Conservation (phyloP, 2,888 invertebrate species). For the Phytoseiulus persimilis region DNA sequence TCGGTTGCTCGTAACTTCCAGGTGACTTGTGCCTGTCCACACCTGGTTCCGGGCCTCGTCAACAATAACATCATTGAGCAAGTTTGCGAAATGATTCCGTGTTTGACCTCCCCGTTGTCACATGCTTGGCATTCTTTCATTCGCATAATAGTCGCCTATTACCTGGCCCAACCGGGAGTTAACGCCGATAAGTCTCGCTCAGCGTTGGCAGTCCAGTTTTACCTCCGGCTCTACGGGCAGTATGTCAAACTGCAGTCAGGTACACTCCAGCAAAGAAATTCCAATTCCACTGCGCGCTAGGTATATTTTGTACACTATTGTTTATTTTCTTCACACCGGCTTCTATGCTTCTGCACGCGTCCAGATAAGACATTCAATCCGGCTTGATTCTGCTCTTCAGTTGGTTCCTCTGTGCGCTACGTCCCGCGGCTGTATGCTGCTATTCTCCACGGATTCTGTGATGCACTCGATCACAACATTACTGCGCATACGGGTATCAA, state of each 20-base stretch:
- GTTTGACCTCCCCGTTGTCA: not conserved
- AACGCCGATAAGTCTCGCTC: not conserved
- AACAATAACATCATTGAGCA: slow-evolving; percentile 21
- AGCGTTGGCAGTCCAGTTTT: slow-evolving; percentile 8
- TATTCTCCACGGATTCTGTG: slow-evolving; percentile 12
- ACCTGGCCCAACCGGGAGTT: slow-evolving; percentile 6
- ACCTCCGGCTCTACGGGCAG: slow-evolving; percentile 7
- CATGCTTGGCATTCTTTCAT: not conserved
- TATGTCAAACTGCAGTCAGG: slow-evolving; percentile 22
- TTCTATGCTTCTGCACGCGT: no score
- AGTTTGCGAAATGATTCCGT: slow-evolving; percentile 8
- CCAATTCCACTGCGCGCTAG: no score
- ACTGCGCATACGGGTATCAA: not conserved
- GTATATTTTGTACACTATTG: no score
- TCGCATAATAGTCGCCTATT: slow-evolving; percentile 6
- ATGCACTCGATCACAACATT: slow-evolving; percentile 28
- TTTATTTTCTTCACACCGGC: no score
- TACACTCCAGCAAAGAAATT: not conserved
- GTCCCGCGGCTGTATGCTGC: slow-evolving; percentile 18
- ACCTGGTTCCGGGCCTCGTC: not conserved
- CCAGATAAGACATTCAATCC: no score
- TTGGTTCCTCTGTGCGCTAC: not conserved
- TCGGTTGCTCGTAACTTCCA: not conserved
- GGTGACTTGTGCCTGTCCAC: not conserved
- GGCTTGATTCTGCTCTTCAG: not conserved